Percentiles rank a stretch among this genome's conserved stretches.
Evolutionary conservation across 2,797 vertebrate genomes (phyloP).

Genomic region (Bryconaethiops microstoma): DNA sequence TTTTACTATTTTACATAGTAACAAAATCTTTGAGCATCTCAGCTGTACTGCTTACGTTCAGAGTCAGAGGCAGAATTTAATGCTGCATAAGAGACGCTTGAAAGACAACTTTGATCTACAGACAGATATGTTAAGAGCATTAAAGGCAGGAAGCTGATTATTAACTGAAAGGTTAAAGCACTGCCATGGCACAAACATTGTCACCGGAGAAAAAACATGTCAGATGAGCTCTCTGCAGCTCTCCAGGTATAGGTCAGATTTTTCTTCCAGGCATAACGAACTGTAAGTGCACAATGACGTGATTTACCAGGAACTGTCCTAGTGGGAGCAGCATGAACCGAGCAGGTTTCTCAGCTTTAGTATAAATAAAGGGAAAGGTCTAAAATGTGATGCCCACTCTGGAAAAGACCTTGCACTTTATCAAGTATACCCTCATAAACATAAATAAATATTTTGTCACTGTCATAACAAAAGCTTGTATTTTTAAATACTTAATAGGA

Average conservation of each 20-base stretch:
- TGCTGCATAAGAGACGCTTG: not conserved
- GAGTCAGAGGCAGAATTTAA: slow-evolving; percentile 4
- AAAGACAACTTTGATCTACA: slow-evolving; percentile 37
- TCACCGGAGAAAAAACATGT: not conserved
- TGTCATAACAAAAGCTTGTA: no score
- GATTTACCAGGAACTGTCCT: not conserved
- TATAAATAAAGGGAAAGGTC: not conserved
- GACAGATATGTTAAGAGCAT: slow-evolving; percentile 17
- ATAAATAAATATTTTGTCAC: no score
- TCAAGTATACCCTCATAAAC: no score
- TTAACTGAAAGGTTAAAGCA: slow-evolving; percentile 45
- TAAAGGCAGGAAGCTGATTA: slow-evolving; percentile 42
- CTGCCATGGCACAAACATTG: slow-evolving; percentile 35
- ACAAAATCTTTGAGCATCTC: not conserved
- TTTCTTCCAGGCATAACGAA: not conserved
- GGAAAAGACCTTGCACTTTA: no score
- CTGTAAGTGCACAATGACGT: not conserved
- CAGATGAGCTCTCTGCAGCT: not conserved
- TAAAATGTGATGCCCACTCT: not conserved
- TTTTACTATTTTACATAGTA: not conserved
- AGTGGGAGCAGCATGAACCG: not conserved
- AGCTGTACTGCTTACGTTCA: not conserved
- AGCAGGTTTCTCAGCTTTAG: not conserved
- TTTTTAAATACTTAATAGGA: no score
- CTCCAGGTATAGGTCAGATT: not conserved